These are phyloP conservation scores for Zelleria hepariella DNA, from an alignment of 2,888 invertebrate species.

Conservation along the genomic window DNA sequence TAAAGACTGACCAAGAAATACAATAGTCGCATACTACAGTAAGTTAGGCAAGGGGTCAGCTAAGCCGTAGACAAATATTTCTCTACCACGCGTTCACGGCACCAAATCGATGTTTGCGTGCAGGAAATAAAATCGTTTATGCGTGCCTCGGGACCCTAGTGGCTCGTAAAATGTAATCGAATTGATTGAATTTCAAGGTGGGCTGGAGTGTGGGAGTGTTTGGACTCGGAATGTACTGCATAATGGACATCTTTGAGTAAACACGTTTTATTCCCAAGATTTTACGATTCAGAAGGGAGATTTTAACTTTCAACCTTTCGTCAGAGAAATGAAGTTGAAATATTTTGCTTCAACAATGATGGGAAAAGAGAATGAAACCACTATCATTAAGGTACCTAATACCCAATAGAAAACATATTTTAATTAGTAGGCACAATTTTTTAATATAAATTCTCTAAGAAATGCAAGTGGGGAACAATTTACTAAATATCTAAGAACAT, in stretches of 20 bases:
- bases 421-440: too few species aligned
- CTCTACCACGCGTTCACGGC: neutral
- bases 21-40: too few species aligned
- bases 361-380: too few species aligned
- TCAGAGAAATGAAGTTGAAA: too few species aligned
- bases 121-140: constrained; percentile 1
- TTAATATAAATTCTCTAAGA: too few species aligned
- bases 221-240: neutral
- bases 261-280: neutral
- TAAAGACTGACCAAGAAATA: too few species aligned
- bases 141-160: neutral
- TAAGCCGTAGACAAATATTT: constrained; percentile 8
- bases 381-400: too few species aligned
- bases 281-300: neutral
- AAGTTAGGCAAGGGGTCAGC: too few species aligned
- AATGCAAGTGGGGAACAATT: too few species aligned
- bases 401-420: too few species aligned
- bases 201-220: neutral
- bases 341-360: too few species aligned
- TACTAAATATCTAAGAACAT: neutral
- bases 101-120: neutral
- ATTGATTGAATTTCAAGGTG: constrained; percentile 8
- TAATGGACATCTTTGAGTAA: neutral
- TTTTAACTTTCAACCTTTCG: too few species aligned
- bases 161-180: constrained; percentile 14